Evolutionary conservation across 2,113 vertebrate genomes (phyloP), one percentile per base, ranked within the genome.

Genomic region (Cephalopholis sonnerati): DNA sequence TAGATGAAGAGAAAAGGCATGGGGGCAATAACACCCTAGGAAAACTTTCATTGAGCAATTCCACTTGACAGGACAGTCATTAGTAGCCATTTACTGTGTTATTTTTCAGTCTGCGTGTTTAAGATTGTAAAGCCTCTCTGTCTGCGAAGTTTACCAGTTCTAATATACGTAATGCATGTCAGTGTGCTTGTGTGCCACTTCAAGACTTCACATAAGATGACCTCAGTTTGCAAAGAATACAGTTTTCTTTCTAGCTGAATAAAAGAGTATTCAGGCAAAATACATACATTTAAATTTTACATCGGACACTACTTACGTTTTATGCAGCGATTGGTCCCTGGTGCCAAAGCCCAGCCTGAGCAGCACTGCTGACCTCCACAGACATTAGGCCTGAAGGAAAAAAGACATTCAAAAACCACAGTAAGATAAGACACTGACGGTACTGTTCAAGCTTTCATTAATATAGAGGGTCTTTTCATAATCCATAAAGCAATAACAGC

Each of bases 331-430:
- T 96, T 98, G 92, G 97, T 97, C 92, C 97, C 94, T 6, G 96
- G 96, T 74, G 97, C 97, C 0, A 96, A 92, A 13, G 96, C 97
- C 98, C 98, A 99, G 65, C 98, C 98, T 5, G 97, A 96, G 95
- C 98, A 99, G 93, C 98, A 99, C 85, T 97, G 97, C 77, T 97
- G 97, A 94, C 97, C 96, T 92, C 97, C 97, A 64, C 98, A 99
- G 86, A 98, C 97, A 12, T 99, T 98, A 59, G 97, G 96, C 93
- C 98, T 99, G 93, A 81, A 83, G 66, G 83, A 83, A 91, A 78
- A 58, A 84, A 77, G 0, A 66, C 71, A 83, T 13, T 53, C 1
- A 76, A 9, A 83, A 76, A 86, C 69, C 55, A 77, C 11, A 36
- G 25, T 72, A 41, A 82, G 61, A 74, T 68, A 82, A 89, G 77